Conservation (phyloP, 2,113 vertebrate genomes). For the Arenaria interpres region DNA sequence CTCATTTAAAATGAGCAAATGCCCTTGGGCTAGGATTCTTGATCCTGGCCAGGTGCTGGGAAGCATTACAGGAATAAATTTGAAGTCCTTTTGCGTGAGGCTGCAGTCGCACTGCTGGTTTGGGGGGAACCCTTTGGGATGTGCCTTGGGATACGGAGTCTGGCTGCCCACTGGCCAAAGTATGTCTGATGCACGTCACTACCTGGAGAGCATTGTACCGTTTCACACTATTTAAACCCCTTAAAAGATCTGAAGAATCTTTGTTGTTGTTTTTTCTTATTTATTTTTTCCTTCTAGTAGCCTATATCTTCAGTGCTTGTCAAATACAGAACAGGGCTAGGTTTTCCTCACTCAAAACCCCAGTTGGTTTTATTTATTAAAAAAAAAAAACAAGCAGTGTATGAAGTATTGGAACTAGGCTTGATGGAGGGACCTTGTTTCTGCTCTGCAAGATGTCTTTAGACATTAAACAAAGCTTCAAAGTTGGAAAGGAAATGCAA, state of each 20-base stretch:
- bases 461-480: background rate
- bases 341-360: background rate
- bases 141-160: background rate
- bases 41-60: background rate
- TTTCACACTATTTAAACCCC: background rate
- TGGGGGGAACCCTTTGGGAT: background rate
- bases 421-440: background rate
- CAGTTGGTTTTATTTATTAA: background rate
- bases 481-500: background rate
- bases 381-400: background rate
- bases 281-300: background rate
- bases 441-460: background rate
- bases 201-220: rapidly evolving
- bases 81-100: background rate
- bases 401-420: background rate
- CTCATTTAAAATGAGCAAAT: background rate
- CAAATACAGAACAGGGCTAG: background rate
- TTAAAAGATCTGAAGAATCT: background rate
- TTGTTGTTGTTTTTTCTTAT: background rate
- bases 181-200: background rate
- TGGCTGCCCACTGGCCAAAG: background rate
- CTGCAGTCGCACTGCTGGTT: background rate
- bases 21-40: background rate
- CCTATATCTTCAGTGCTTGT: background rate
- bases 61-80: background rate